Evolutionary conservation across 2,888 invertebrate genomes (phyloP).

Genomic region (Drosophila colorata): DNA sequence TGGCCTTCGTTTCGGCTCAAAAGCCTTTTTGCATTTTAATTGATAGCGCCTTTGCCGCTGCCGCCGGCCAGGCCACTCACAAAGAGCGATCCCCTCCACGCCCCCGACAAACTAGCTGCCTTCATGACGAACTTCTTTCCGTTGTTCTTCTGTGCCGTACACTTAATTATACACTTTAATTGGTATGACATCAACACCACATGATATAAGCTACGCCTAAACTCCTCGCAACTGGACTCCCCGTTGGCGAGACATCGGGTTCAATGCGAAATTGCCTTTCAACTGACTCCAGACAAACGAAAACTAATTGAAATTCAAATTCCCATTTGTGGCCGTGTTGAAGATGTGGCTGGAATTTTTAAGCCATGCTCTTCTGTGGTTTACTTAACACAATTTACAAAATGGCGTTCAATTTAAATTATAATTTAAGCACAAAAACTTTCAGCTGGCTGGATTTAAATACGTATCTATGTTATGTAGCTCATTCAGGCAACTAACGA

Average conservation of each 20-base stretch:
- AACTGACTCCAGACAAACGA: slow-evolving; percentile 48
- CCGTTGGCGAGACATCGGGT: slow-evolving; percentile 3
- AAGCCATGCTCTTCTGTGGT: slow-evolving; percentile 12
- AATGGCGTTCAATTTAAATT: slow-evolving; percentile 16
- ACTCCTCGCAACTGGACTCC: slow-evolving; percentile 7
- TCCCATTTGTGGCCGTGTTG: slow-evolving; percentile 47
- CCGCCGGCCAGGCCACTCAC: slow-evolving; percentile 26
- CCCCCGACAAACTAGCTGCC: slow-evolving; percentile 13
- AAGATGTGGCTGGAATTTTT: slow-evolving; percentile 19
- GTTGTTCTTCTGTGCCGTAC: slow-evolving; percentile 30
- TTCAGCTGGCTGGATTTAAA: background rate
- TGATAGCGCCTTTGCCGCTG: slow-evolving; percentile 49
- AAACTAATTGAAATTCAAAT: slow-evolving; percentile 74
- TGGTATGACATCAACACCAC: slow-evolving; percentile 61
- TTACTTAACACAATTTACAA: slow-evolving; percentile 16
- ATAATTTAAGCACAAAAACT: slow-evolving; percentile 7
- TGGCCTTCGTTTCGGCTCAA: slow-evolving; percentile 48
- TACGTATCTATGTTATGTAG: background rate
- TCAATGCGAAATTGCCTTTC: slow-evolving; percentile 30
- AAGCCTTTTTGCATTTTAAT: slow-evolving; percentile 75
- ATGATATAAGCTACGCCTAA: slow-evolving; percentile 30
- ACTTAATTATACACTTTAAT: slow-evolving; percentile 76
- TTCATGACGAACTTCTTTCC: slow-evolving; percentile 36
- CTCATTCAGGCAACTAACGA: background rate
- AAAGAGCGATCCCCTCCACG: slow-evolving; percentile 35